Evolutionary conservation across 2,888 invertebrate genomes (phyloP).

Genomic region (Hirtodrosophila trivittata): DNA sequence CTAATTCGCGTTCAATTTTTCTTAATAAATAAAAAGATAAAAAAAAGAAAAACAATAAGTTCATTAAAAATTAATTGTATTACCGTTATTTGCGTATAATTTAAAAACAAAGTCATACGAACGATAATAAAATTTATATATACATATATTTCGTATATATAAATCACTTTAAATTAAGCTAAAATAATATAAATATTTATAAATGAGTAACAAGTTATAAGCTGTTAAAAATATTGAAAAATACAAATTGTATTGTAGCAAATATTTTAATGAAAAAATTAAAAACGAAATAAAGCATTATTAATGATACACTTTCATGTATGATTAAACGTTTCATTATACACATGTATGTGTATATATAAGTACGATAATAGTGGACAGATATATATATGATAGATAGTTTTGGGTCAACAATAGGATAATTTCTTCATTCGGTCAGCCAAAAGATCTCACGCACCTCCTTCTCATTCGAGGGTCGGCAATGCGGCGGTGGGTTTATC

Average conservation of each 20-base stretch:
- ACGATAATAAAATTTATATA: slow-evolving; percentile 67
- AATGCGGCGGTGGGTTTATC: slow-evolving; percentile 85
- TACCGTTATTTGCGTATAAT: slow-evolving; percentile 58
- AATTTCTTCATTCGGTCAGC: slow-evolving; percentile 68
- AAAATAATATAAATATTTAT: no score
- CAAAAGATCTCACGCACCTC: slow-evolving; percentile 86
- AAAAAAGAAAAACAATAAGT: slow-evolving; percentile 34
- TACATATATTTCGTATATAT: slow-evolving; percentile 45
- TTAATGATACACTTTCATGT: slow-evolving; percentile 57
- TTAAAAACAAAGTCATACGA: slow-evolving; percentile 57
- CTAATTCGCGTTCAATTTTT: slow-evolving; percentile 67
- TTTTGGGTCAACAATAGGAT: slow-evolving; percentile 7
- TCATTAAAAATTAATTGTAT: slow-evolving; percentile 41
- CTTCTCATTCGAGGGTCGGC: slow-evolving; percentile 88
- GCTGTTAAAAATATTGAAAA: slow-evolving; percentile 68
- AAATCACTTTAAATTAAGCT: slow-evolving; percentile 61
- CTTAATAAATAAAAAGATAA: slow-evolving; percentile 43
- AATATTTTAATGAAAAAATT: slow-evolving; percentile 73
- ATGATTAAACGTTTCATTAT: slow-evolving; percentile 9
- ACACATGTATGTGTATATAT: no score
- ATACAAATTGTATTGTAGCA: slow-evolving; percentile 77
- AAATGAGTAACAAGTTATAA: slow-evolving; percentile 65
- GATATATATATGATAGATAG: slow-evolving; percentile 11
- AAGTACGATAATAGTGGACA: no score
- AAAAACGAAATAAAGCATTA: slow-evolving; percentile 72